Conservation (phyloP, 37 sponge, comb jelly and placozoan genomes). For the Beroe forskalii region DNA sequence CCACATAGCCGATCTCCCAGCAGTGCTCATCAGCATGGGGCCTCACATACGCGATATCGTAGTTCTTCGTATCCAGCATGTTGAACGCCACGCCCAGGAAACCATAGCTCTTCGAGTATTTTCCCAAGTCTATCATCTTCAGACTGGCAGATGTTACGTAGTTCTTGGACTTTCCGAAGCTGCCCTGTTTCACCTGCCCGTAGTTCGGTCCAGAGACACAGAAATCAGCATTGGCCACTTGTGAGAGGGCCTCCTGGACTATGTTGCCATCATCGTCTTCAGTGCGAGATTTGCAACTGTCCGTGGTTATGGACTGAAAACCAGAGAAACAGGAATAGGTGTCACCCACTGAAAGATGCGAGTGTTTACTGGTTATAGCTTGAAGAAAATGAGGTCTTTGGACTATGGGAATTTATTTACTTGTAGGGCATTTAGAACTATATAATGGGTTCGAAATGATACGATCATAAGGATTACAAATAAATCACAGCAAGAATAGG, state of each 20-base stretch:
- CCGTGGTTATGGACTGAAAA: constrained; percentile 29
- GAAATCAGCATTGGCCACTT: background rate
- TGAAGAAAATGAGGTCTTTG: no score
- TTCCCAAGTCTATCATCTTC: constrained; percentile 22
- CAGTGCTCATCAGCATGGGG: constrained; percentile 42
- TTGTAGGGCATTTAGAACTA: no score
- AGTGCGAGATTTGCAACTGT: background rate
- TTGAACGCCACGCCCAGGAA: constrained; percentile 60
- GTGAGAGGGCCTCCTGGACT: background rate
- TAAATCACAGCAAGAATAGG: no score
- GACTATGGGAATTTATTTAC: no score
- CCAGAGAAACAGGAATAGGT: constrained; percentile 41
- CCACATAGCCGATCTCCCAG: constrained; percentile 54
- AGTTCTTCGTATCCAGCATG: constrained; percentile 44
- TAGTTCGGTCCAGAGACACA: constrained; percentile 54
- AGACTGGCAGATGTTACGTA: background rate
- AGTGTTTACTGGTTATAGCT: no score
- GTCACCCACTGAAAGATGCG: constrained; percentile 43
- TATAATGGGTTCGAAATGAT: no score
- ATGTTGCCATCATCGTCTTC: constrained; percentile 28
- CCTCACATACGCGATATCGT: constrained; percentile 58
- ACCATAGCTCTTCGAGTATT: constrained; percentile 25
- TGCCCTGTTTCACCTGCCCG: constrained; percentile 44
- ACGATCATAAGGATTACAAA: no score
- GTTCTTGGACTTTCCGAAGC: constrained; percentile 28